Evolutionary conservation across 1,140 invertebrate species (phyloP), one percentile per base, ranked within the genome.

Genomic region (Drosophila elegans): DNA sequence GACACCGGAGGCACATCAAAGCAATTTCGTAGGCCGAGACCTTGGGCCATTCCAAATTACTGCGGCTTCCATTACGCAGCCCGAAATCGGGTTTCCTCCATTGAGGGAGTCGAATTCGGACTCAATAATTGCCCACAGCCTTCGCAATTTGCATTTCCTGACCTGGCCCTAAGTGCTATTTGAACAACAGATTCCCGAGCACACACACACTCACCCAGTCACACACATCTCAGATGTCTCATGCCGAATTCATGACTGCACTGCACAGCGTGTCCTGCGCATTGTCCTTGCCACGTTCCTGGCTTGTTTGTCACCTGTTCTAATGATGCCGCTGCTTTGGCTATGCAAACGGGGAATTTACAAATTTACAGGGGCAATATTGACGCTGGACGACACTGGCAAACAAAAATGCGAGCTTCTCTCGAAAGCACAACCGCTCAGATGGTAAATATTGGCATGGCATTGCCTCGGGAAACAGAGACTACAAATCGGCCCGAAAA

Each of bases 241-340:
- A 83, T 86, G 77, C 57, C 52, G 48, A 79, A 86, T 86, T 86
- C 82, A 86, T 82, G 82, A 49, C 57, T 59, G 54, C 60, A 54
- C 51, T 48, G 54, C 60, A 54, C 55, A 38, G 69, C 21, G 53
- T 41, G 42, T 38, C 55, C 59, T 67, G 74, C 46, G 75, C 71
- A 83, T 83, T 88, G 83, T 76, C 78, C 83, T 79, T 78, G 78
- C 42, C 11, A 46, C 25, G 51, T 39, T 54, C 38, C 12, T 42
- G 64, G 48, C 54, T 38, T 76, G 45, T 68, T 66, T 63, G 29
- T 36, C 51, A 38, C 11, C 67, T 49, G 39, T 45, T 48, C 12
- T 45, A 41, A 29, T 42, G 48, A 56, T 42, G 32, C 38, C 29
- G 13, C 42, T 54, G 10, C 57, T 54, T 25, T 62, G 49, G 57